Base-by-base conservation (phyloP, 2,113 vertebrate genomes). In the Halcyon senegalensis region DNA sequence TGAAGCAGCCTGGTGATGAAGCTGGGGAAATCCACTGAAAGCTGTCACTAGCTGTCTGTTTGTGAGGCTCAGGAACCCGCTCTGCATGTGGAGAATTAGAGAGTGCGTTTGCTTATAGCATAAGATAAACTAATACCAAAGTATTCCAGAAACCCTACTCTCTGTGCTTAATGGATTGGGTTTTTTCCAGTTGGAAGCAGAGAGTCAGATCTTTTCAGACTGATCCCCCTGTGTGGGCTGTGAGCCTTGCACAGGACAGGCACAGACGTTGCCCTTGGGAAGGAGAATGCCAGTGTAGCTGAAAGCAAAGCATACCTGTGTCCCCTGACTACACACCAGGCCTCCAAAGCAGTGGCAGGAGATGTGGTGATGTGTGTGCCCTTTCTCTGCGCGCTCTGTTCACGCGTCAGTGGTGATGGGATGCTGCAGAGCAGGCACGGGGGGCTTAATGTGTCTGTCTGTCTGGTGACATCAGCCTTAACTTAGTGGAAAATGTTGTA, bases 221-320 rank as follows among this genome's bases (percentile, higher is more conserved):
- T 33, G 55, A 14, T 70, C 63, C 76, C 53, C 7, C 1, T 6
- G 2, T 43, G 46, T 31, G 28, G 43, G 48, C 17, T 55, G 41
- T 19, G 63, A 84, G 18, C 16, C 35, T 46, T 44, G 53, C 58
- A 28, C 19, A 27, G 58, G 31, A 28, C 56, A 33, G 76, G 28
- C 13, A 12, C 24, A 62, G 28, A 5, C 0, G 0, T 46, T 73
- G 7, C 70, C 39, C 53, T 74, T 74, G 14, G 7, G n/a, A 89
- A 50, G 51, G 28, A 73, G 78, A 27, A 59, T 27, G 20, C 50
- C 37, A 62, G 8, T 12, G 20, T 68, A 58, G 27, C 64, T 81
- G 68, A 35, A 84, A 50, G 55, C 20, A 68, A 59, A 78, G 17
- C 14, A 4, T 23, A 2, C 25, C 24, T 41, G 1, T 28, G 37